Percentiles rank a stretch among this genome's conserved stretches.
Evolutionary conservation across 2,113 vertebrate species (phyloP).

Genomic region (Bufo gargarizans): DNA sequence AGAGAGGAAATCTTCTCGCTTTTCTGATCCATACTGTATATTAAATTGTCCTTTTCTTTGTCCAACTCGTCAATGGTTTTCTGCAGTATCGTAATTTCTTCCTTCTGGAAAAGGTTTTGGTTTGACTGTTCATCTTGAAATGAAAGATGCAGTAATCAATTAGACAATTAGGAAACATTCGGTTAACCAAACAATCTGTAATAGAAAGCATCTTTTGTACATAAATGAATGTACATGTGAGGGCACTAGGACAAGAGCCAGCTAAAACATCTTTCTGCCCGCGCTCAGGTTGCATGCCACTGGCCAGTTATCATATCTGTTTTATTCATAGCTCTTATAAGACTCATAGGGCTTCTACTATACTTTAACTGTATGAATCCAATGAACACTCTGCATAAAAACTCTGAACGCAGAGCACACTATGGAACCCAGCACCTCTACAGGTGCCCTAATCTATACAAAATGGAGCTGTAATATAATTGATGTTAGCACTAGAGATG

Average conservation of each 20-base stretch:
- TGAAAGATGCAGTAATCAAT: conserved; percentile 42
- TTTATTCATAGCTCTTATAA: neutral
- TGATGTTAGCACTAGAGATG: no score
- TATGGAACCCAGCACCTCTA: no score
- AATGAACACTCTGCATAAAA: no score
- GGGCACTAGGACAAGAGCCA: neutral
- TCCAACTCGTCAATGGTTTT: conserved; percentile 69
- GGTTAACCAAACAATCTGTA: no score
- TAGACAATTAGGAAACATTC: neutral
- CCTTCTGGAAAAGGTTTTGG: conserved; percentile 68
- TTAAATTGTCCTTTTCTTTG: conserved; percentile 73
- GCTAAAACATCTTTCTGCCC: neutral
- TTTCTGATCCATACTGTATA: conserved; percentile 75
- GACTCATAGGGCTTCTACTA: neutral
- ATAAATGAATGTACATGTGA: neutral
- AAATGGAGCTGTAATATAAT: no score
- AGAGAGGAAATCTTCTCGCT: conserved; percentile 70
- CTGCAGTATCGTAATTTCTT: conserved; percentile 73
- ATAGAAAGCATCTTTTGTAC: neutral
- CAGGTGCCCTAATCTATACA: no score
- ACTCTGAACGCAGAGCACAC: no score
- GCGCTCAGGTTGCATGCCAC: neutral
- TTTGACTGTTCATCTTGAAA: conserved; percentile 74
- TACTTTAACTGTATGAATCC: neutral
- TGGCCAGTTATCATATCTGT: neutral